Conservation (phyloP, 53 echinoderm and acorn worm genomes). For the Astropecten irregularis region DNA sequence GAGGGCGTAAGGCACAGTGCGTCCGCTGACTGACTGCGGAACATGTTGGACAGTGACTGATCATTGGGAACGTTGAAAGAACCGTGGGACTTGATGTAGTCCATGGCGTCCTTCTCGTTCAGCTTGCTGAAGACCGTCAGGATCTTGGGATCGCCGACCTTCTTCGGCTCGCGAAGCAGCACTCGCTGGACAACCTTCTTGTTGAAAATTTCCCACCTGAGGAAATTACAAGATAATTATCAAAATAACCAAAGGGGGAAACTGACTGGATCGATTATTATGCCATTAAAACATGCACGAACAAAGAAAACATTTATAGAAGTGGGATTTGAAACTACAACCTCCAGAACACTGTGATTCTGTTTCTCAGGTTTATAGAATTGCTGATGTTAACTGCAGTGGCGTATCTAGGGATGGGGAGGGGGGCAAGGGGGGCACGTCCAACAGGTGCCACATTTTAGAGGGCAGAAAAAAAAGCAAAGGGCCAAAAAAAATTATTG, state of each 20-base stretch:
- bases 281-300: neutral
- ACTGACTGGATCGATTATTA: neutral
- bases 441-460: no score
- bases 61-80: conserved; percentile 44
- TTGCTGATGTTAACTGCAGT: no score
- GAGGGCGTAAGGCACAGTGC: neutral
- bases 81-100: conserved; percentile 73
- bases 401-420: no score
- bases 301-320: neutral
- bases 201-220: conserved; percentile 74
- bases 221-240: neutral
- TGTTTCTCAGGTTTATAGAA: no score
- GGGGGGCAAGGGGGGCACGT: no score
- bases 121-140: conserved; percentile 80
- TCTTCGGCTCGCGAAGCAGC: conserved; percentile 60
- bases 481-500: no score
- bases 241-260: no score
- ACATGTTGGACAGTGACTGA: conserved; percentile 35
- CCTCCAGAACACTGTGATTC: no score
- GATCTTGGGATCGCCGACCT: conserved; percentile 63
- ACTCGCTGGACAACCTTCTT: conserved; percentile 64
- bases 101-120: conserved; percentile 80
- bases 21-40: conserved; percentile 30
- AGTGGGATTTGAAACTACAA: no score
- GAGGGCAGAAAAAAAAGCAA: no score